phyloP scores from a whole-genome alignment of 1,140 invertebrate genomes.

The Euglossa dilemma region DNA sequence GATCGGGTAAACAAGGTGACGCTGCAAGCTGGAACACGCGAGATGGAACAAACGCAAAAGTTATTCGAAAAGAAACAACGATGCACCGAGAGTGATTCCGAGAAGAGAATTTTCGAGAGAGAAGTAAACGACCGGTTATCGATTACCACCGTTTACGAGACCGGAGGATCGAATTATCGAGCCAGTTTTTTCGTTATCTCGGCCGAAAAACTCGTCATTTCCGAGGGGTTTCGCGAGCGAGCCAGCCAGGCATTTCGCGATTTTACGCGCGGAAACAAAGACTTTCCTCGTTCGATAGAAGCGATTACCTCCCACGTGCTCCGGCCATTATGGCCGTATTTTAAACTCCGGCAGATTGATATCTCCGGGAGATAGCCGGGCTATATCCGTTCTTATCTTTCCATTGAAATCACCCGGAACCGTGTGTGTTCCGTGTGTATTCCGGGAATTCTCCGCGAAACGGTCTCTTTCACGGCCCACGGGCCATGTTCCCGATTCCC shows the following conservation, averaged over 20 bases:
- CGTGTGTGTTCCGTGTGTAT: background rate
- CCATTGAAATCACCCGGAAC: background rate
- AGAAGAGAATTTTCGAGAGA: too few species aligned
- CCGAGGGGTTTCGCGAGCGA: background rate
- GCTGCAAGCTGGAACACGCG: too few species aligned
- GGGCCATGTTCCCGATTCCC: too few species aligned
- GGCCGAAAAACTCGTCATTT: background rate
- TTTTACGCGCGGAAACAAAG: background rate
- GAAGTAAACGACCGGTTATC: too few species aligned
- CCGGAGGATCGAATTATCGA: too few species aligned
- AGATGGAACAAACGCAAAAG: too few species aligned
- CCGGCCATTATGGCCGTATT: background rate
- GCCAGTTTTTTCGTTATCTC: too few species aligned
- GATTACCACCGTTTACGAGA: too few species aligned
- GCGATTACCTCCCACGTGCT: background rate
- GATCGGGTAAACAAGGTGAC: too few species aligned
- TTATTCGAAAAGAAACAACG: too few species aligned
- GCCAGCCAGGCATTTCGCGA: background rate
- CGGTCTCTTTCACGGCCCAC: rapidly evolving
- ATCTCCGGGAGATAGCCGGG: background rate
- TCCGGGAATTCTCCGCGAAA: too few species aligned
- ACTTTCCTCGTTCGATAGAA: background rate
- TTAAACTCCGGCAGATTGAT: background rate
- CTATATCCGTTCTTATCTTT: background rate
- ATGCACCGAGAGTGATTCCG: too few species aligned